A percentile compares a stretch with the other conserved stretches of the same genome.
Evolutionary conservation across 2,113 vertebrate species (phyloP).

Genomic region (Phylloscopus trochiloides): DNA sequence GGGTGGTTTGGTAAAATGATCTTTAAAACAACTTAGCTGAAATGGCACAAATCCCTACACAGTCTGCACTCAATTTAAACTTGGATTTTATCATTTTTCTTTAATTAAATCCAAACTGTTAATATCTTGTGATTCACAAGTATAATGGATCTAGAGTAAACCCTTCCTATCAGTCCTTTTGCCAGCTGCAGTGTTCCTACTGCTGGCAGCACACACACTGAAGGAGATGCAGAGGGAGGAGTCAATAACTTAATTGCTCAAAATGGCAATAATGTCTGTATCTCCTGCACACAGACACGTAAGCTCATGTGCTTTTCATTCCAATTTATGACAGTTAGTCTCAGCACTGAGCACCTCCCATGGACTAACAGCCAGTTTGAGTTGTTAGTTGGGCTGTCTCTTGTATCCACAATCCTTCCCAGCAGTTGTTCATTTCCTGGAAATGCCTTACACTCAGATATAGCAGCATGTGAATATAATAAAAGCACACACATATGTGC

Average conservation of each 20-base stretch:
- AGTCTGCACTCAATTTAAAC: background rate
- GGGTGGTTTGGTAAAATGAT: background rate
- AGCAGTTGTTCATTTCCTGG: background rate
- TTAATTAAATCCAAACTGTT: background rate
- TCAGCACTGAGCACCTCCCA: background rate
- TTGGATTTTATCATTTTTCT: background rate
- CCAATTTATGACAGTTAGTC: background rate
- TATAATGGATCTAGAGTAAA: background rate
- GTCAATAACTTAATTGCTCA: background rate
- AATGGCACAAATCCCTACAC: background rate
- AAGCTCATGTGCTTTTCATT: background rate
- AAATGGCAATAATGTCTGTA: background rate
- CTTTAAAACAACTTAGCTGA: background rate
- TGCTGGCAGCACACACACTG: background rate
- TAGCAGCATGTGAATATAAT: background rate
- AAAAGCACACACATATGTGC: background rate
- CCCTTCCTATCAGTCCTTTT: background rate
- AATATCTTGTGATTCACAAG: background rate
- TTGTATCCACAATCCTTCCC: background rate
- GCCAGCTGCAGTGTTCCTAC: background rate
- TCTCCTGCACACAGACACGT: background rate
- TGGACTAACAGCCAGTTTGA: background rate
- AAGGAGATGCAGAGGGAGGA: background rate
- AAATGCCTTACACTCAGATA: background rate
- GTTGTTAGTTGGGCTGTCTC: background rate